Percentiles rank a stretch among this genome's conserved stretches.
Conservation (phyloP, 1,140 invertebrate genomes). For the Cryptotermes secundus region DNA sequence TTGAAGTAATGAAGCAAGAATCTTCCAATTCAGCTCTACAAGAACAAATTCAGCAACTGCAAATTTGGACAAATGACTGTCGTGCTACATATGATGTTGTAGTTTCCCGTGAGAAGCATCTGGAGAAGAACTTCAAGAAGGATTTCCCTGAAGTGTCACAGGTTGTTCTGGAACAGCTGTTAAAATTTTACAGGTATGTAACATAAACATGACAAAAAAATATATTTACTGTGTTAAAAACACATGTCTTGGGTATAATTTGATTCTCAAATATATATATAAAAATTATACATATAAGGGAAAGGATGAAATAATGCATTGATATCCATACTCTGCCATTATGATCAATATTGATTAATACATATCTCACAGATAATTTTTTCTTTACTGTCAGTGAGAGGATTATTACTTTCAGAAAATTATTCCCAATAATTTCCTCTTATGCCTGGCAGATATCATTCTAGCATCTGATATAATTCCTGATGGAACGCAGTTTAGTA, state of each 20-base stretch:
- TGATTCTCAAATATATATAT: too few relatives aligned
- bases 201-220: neutral
- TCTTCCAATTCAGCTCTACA: conserved; percentile 24
- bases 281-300: too few relatives aligned
- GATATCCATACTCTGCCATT: too few relatives aligned
- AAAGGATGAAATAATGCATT: too few relatives aligned
- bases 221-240: neutral
- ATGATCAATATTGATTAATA: too few relatives aligned
- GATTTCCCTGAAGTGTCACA: conserved; percentile 44
- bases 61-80: conserved; percentile 39
- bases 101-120: conserved; percentile 43
- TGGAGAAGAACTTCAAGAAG: conserved; percentile 50
- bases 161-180: conserved; percentile 42
- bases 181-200: conserved; percentile 34
- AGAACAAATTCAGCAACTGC: conserved; percentile 37
- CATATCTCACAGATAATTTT: too few relatives aligned
- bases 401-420: too few relatives aligned
- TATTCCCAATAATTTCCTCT: too few relatives aligned
- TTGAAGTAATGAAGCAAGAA: conserved; percentile 37
- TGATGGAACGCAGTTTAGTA: too few relatives aligned
- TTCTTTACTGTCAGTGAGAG: too few relatives aligned
- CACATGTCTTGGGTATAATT: neutral
- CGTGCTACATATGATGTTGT: conserved; percentile 39
- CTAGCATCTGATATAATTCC: too few relatives aligned
- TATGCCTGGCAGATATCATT: too few relatives aligned